phyloP scores from a whole-genome alignment of 2,113 vertebrate species.

The Zosterops lateralis region DNA sequence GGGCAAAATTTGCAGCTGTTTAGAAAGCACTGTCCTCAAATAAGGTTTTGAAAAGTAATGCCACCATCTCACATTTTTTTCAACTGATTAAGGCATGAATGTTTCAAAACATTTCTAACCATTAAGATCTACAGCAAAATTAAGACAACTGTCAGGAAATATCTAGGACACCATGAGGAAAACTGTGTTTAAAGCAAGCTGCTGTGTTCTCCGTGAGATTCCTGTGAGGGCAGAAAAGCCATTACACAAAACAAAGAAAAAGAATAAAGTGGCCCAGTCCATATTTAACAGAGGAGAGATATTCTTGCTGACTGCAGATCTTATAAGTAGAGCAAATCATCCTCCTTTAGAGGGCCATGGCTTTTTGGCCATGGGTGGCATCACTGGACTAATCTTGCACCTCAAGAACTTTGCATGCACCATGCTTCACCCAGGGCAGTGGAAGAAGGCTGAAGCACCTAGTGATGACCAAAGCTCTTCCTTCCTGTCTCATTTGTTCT shows the following conservation, averaged over 20 bases:
- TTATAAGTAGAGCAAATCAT: background rate
- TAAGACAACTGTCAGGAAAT: background rate
- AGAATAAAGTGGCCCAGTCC: background rate
- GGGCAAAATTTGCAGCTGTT: background rate
- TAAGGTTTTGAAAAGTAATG: background rate
- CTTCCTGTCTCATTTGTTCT: background rate
- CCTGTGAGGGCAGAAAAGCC: background rate
- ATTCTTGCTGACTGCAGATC: background rate
- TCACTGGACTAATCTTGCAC: background rate
- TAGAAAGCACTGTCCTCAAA: background rate
- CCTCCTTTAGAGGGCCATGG: background rate
- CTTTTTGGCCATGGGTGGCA: background rate
- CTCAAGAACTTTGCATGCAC: background rate
- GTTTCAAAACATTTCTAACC: background rate
- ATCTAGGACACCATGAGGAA: background rate
- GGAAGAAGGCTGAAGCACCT: background rate
- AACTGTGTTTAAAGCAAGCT: background rate
- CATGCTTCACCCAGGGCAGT: background rate
- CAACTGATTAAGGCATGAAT: background rate
- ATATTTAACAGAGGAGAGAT: background rate
- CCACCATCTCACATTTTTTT: background rate
- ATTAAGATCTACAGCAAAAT: background rate
- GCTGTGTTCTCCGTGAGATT: background rate
- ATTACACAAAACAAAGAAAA: background rate
- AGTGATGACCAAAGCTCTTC: rapidly evolving